Evolutionary conservation across 2,113 vertebrate genomes (phyloP).

Genomic region (Marmota flaviventris): DNA sequence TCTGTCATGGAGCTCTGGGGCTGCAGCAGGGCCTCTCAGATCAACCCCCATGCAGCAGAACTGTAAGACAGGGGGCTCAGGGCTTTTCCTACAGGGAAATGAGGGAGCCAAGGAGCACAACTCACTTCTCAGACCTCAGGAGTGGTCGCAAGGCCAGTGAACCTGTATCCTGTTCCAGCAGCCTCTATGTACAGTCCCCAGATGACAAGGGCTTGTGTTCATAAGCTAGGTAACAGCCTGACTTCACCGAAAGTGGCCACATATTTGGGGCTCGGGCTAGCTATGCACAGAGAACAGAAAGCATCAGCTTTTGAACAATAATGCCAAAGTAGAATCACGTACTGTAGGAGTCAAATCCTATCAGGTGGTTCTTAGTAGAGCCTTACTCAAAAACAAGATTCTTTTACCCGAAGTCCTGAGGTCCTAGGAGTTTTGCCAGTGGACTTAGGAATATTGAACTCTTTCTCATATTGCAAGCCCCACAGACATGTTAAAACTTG

Average conservation of each 20-base stretch:
- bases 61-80: fast-evolving
- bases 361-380: background rate
- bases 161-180: slow-evolving; percentile 51
- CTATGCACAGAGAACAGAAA: slow-evolving; percentile 66
- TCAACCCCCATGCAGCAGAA: fast-evolving
- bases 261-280: slow-evolving; percentile 58
- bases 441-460: background rate
- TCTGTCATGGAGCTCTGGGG: fast-evolving
- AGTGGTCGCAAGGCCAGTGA: slow-evolving; percentile 46
- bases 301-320: background rate
- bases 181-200: background rate
- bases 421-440: background rate
- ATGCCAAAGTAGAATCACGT: background rate
- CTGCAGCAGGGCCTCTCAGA: fast-evolving
- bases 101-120: background rate
- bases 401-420: background rate
- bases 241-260: slow-evolving; percentile 47
- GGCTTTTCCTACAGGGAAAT: background rate
- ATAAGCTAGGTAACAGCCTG: slow-evolving; percentile 52
- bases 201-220: slow-evolving; percentile 66
- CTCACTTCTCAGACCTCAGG: background rate
- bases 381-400: fast-evolving
- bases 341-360: background rate
- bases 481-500: background rate
- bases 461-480: background rate